Evolutionary conservation across 2,888 invertebrate species (phyloP).

Genomic region (Rhagophthalmus giganteus): DNA sequence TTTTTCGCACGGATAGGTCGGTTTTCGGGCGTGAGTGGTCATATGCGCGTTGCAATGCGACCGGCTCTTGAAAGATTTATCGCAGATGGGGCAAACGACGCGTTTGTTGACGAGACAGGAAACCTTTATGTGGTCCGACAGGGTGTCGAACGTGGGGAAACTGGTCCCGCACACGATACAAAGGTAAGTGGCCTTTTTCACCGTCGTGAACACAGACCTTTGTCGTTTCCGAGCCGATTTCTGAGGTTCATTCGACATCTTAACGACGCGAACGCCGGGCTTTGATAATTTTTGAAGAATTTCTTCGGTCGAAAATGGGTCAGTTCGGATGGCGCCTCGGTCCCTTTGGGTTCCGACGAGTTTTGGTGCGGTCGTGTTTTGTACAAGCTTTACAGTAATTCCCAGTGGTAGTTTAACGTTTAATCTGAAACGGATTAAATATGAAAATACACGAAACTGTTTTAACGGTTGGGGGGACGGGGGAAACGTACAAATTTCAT

Average conservation of each 20-base stretch:
- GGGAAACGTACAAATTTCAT: too few relatives aligned
- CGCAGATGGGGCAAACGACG: slow-evolving; percentile 22
- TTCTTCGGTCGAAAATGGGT: neutral
- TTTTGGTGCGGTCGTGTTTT: too few relatives aligned
- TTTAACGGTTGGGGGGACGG: too few relatives aligned
- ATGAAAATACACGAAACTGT: too few relatives aligned
- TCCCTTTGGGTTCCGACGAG: too few relatives aligned
- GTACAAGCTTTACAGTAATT: slow-evolving; percentile 22
- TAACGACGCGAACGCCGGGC: slow-evolving; percentile 6
- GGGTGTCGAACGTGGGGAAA: slow-evolving; percentile 20
- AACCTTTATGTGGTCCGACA: slow-evolving; percentile 24
- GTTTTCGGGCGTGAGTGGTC: slow-evolving; percentile 29
- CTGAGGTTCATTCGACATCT: neutral
- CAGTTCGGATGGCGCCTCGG: neutral
- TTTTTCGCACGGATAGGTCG: slow-evolving; percentile 25
- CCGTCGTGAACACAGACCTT: slow-evolving; percentile 6
- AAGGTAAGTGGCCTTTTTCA: slow-evolving; percentile 25
- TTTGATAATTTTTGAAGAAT: slow-evolving; percentile 1
- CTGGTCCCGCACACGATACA: slow-evolving; percentile 27
- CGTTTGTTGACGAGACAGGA: slow-evolving; percentile 5
- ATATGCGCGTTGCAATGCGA: slow-evolving; percentile 27
- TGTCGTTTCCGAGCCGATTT: neutral
- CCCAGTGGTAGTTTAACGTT: slow-evolving; percentile 22
- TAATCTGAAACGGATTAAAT: slow-evolving; percentile 37
- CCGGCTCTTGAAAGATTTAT: slow-evolving; percentile 27